Base-by-base conservation (phyloP, 2,113 vertebrate species). In the Channa maculata region DNA sequence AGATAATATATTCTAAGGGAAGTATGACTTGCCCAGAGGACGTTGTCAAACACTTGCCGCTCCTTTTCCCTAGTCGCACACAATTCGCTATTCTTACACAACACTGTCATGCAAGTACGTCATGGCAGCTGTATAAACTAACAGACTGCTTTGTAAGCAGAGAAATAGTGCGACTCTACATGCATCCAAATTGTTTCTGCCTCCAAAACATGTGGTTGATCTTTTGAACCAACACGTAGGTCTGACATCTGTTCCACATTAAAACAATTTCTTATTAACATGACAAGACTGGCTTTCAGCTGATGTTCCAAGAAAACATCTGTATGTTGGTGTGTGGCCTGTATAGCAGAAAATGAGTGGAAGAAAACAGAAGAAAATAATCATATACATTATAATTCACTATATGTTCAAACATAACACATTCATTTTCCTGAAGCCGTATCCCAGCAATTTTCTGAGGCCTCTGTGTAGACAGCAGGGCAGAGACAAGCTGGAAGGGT, bases 211-310 rank as follows among this genome's bases (percentile, higher is more conserved):
- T 50, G 58, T 0, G 2, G 46, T 11, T 50, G 10, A 60, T 67
- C 6, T 9, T 49, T 51, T 60, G 36, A 57, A 62, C 61, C 62
- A 63, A 60, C 46, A 24, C 24, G 24, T 48, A 39, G 8, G 24
- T 63, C 39, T 43, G 12, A 80, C 81, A 79, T 75, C 50, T 83
- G 77, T 37, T 53, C 8, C 3, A 59, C 33, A 45, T 82, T 60
- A 78, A 39, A 11, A 24, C 45, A 64, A 70, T 37, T n/a, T 62
- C 10, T 55, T 57, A 66, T 61, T 71, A 71, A 59, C 9, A 48
- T 15, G 34, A 59, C 12, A 45, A 55, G n/a, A 24, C 24, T 24
- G 24, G 36, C 50, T 43, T 46, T 59, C 15, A 63, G 68, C 24
- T 58, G 48, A 65, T 58, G 11, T 64, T 77, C 38, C 70, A 59